Evolutionary conservation across 2,797 vertebrate species (phyloP), one percentile per base, ranked within the genome.

Genomic region (Ataeniobius toweri): DNA sequence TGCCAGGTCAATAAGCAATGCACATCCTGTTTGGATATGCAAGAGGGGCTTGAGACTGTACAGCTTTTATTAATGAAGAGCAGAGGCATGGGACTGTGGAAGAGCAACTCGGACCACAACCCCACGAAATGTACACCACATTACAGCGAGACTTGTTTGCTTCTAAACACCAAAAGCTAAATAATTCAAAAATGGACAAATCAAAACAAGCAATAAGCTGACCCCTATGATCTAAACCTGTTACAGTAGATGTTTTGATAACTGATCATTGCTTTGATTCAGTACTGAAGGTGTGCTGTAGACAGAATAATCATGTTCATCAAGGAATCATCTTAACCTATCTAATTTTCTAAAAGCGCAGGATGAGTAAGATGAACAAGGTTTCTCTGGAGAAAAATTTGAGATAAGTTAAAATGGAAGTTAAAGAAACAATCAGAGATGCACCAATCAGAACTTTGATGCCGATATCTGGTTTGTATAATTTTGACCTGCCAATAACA

Each of bases 1-100:
- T 70, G 81, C 73, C 79, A 80, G 82, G 80, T 73, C 82, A 88
- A 76, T 36, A 28, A 80, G 67, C 68, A 51, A 31, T 36, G 71
- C 50, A 53, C 5, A 28, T 63, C 50, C 58, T 73, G 73, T 76
- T 80, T 83, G 61, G 76, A 77, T 83, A 78, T 67, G 78, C 85
- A 79, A 74, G 65, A 78, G 55, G 22, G 72, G 78, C 56, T 16
- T 18, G 58, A 88, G 74, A 80, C 55, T 44, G 61, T 26, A 14
- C 22, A 70, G 61, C 46, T 59, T 85, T 72, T 73, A 80, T 75
- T 78, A 71, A 70, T 16, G 28, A 69, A 39, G 41, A 46, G 51
- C 63, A 44, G 2, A 74, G 65, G 51, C 75, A 67, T 8, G 20
- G 55, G 67, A 75, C 12, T 76, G 53, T 44, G 65, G 36, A n/a